Evolutionary conservation across 1,140 invertebrate genomes (phyloP).

Genomic region (Lasaia peninsularis): DNA sequence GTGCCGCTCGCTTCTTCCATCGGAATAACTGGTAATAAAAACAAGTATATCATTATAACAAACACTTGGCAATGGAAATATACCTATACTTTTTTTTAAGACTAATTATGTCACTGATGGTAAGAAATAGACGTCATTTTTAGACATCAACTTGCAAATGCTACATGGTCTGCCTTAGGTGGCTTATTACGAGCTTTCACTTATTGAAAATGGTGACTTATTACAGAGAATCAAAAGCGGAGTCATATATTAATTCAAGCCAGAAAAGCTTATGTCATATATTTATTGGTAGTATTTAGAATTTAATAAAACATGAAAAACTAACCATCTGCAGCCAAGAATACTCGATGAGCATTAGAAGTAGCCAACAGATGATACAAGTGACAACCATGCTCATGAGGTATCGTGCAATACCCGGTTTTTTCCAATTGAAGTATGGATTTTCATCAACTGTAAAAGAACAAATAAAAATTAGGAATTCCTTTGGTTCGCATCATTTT

Average conservation of each 20-base stretch:
- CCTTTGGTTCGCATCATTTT: neutral
- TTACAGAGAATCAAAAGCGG: no score
- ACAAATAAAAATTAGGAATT: neutral
- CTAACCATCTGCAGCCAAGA: constrained; percentile 50
- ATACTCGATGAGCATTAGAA: constrained; percentile 71
- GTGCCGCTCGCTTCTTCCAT: constrained; percentile 29
- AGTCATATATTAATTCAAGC: no score
- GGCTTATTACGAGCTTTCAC: no score
- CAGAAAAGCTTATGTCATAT: no score
- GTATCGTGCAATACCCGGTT: constrained; percentile 73
- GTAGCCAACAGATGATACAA: constrained; percentile 55
- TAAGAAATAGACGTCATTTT: no score
- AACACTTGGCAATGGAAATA: no score
- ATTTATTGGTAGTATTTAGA: neutral
- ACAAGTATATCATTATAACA: no score
- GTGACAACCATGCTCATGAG: constrained; percentile 52
- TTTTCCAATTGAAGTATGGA: constrained; percentile 70
- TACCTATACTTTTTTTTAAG: no score
- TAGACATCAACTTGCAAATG: no score
- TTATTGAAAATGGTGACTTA: no score
- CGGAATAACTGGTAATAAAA: constrained; percentile 35
- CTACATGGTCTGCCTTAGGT: no score
- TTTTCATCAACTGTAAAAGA: constrained; percentile 63
- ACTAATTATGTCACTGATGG: no score
- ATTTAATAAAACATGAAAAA: neutral